phyloP scores from a whole-genome alignment of 1,140 invertebrate species.

The Formica selysi region DNA sequence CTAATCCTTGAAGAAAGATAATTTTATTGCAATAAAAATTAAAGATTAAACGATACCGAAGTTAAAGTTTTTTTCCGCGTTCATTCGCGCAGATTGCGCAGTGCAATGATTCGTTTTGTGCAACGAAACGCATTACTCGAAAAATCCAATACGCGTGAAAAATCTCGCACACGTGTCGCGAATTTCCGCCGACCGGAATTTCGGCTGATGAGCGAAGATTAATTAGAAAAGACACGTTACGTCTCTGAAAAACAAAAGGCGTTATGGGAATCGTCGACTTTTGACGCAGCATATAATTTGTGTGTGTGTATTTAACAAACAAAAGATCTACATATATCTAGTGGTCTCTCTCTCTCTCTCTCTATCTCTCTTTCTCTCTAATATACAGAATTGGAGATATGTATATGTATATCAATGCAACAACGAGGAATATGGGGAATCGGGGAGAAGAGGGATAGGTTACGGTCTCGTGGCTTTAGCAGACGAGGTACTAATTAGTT shows the following conservation, averaged over 20 bases:
- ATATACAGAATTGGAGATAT: background rate
- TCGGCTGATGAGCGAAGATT: constrained; percentile 33
- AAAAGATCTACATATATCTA: background rate
- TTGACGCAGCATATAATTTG: constrained; percentile 39
- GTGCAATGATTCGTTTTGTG: background rate
- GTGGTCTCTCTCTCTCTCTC: background rate
- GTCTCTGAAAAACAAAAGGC: background rate
- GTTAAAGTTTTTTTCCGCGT: background rate
- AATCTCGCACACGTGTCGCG: constrained; percentile 12
- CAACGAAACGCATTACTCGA: constrained; percentile 3
- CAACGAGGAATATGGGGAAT: background rate
- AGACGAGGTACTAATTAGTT: constrained; percentile 55
- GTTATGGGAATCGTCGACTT: constrained; percentile 16
- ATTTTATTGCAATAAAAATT: constrained; percentile 3
- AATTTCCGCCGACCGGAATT: constrained; percentile 43
- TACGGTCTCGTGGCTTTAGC: constrained; percentile 35
- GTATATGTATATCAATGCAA: background rate
- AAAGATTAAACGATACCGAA: background rate
- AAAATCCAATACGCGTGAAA: constrained; percentile 7
- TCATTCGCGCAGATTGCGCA: background rate
- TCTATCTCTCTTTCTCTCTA: background rate
- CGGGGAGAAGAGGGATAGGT: constrained; percentile 7
- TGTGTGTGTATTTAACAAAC: background rate
- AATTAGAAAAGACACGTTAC: constrained; percentile 32
- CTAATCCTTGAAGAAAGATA: background rate